Conservation (phyloP, 2,888 invertebrate genomes). For the Cataglyphis rosenhaueri region DNA sequence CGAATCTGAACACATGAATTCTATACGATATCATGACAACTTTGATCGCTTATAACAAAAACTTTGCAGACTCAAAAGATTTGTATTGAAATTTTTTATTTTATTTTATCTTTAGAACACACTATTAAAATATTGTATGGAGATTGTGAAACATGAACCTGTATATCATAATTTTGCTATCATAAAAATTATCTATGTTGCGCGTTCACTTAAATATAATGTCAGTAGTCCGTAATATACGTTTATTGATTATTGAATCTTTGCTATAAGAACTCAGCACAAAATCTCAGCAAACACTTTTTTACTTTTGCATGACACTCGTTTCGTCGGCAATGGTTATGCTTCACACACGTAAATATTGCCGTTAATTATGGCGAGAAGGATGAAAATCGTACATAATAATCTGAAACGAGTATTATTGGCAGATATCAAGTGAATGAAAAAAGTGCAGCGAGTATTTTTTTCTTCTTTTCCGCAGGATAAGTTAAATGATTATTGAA, state of each 20-base stretch:
- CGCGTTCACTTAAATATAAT: not conserved
- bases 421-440: not conserved
- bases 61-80: too few relatives aligned
- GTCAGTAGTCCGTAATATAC: not conserved
- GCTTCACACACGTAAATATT: conserved; percentile 30
- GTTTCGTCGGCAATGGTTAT: not conserved
- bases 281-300: not conserved
- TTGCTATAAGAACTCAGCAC: not conserved
- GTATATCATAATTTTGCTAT: too few relatives aligned
- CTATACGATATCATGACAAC: too few relatives aligned
- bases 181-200: too few relatives aligned
- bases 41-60: too few relatives aligned
- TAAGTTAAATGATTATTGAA: not conserved
- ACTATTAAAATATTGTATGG: too few relatives aligned
- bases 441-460: not conserved
- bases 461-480: not conserved
- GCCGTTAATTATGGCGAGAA: conserved; percentile 33
- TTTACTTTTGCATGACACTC: not conserved
- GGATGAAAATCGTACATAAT: conserved; percentile 36
- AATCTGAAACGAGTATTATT: not conserved
- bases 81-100: too few relatives aligned
- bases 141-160: too few relatives aligned
- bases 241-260: conserved; percentile 16
- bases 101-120: too few relatives aligned
- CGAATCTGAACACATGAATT: too few relatives aligned